A percentile compares a stretch with the other conserved stretches of the same genome.
Conservation (phyloP, 2,797 vertebrate species). For the Lepus oiostolus region DNA sequence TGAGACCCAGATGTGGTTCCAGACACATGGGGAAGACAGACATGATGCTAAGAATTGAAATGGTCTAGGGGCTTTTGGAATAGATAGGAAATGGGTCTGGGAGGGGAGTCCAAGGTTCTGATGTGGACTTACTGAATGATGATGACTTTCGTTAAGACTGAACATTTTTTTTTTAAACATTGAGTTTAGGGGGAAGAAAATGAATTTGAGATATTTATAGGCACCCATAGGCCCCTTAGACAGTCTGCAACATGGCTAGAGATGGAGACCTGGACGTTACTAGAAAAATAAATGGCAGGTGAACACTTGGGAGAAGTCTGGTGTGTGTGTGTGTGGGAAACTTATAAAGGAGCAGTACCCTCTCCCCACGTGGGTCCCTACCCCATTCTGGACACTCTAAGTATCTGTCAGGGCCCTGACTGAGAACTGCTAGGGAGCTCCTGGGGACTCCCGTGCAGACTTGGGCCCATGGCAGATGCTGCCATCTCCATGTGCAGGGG, state of each 20-base stretch:
- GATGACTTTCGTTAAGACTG: background rate
- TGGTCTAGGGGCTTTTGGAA: background rate
- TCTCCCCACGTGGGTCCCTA: background rate
- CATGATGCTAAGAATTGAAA: background rate
- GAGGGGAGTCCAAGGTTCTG: background rate
- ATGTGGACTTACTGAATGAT: background rate
- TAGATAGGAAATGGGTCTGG: background rate
- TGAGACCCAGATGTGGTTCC: background rate
- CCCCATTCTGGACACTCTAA: too few species aligned
- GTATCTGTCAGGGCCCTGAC: background rate
- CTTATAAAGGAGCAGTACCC: too few species aligned
- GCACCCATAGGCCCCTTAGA: too few species aligned
- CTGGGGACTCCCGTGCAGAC: background rate
- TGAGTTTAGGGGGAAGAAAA: background rate
- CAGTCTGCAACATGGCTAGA: background rate
- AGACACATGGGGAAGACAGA: background rate
- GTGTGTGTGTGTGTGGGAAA: background rate
- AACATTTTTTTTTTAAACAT: background rate
- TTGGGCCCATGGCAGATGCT: background rate
- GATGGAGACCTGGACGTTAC: background rate
- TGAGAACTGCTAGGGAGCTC: background rate
- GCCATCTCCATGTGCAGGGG: background rate
- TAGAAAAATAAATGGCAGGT: background rate
- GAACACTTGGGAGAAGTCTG: background rate
- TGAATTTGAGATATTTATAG: background rate